A percentile compares a stretch with the other conserved stretches of the same genome.
Evolutionary conservation across 2,113 vertebrate genomes (phyloP).

Genomic region (Pleuronectes platessa): DNA sequence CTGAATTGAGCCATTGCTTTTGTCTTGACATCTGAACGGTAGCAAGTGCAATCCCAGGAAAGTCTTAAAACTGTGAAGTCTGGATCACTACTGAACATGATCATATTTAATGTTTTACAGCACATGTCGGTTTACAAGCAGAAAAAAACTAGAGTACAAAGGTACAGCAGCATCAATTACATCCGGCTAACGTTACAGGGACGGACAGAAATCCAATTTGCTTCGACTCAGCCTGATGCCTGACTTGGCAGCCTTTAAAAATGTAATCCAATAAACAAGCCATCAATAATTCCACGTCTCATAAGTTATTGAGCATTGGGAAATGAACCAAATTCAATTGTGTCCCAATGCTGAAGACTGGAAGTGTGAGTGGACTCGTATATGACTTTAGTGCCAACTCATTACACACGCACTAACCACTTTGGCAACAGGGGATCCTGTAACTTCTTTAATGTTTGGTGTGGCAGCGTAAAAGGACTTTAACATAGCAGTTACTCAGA

Average conservation of each 20-base stretch:
- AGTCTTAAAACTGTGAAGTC: not conserved
- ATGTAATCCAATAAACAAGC: constrained; percentile 4
- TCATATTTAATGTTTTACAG: not conserved
- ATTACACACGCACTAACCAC: not conserved
- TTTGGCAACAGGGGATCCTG: constrained; percentile 4
- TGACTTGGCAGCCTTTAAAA: not conserved
- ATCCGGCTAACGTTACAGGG: not conserved
- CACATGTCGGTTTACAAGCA: not conserved
- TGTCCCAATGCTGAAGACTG: not conserved
- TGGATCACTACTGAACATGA: not conserved
- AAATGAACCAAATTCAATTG: constrained; percentile 15
- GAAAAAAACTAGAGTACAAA: not conserved
- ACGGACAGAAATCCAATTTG: not conserved
- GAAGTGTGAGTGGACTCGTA: constrained; percentile 2
- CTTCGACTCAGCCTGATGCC: not conserved
- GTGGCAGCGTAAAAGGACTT: not conserved
- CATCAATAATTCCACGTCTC: constrained; percentile 23
- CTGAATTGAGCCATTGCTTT: too few species aligned
- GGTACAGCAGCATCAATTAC: not conserved
- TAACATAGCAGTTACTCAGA: not conserved
- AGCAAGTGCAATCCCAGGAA: not conserved
- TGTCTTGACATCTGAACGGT: not conserved
- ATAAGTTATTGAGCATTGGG: not conserved
- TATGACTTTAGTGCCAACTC: not conserved
- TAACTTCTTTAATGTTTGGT: not conserved